Percentiles rank a stretch among this genome's conserved stretches.
These are phyloP conservation scores for Ichneumon xanthorius DNA, from an alignment of 2,888 invertebrate species.

Conservation along the genomic window DNA sequence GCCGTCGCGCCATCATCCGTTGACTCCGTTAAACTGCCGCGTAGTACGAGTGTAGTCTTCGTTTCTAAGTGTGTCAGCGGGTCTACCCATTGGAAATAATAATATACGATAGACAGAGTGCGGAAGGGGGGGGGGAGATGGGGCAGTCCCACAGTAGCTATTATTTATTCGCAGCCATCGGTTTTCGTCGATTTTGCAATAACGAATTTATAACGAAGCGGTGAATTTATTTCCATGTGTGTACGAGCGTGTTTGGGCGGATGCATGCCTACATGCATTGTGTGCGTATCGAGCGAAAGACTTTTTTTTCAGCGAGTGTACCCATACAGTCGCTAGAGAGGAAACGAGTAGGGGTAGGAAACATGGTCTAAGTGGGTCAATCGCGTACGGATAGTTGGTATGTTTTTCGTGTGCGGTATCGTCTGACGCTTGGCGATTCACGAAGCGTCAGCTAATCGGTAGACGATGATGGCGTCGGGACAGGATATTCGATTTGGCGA, in stretches of 20 bases:
- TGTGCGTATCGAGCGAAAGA: conserved; percentile 10
- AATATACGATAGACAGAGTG: conserved; percentile 71
- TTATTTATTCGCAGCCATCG: conserved; percentile 5
- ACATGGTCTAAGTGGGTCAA: conserved; percentile 74
- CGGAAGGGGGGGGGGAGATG: neutral
- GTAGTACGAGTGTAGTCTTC: conserved; percentile 61
- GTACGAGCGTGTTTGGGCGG: neutral
- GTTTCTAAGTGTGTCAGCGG: conserved; percentile 79
- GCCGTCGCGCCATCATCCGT: conserved; percentile 40
- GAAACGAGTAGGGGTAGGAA: conserved; percentile 59
- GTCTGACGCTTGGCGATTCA: conserved; percentile 1
- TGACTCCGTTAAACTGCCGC: conserved; percentile 17
- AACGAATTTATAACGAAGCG: neutral
- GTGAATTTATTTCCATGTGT: neutral
- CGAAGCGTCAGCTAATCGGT: neutral
- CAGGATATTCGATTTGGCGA: neutral
- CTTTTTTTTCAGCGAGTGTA: conserved; percentile 17
- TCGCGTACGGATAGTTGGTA: conserved; percentile 14
- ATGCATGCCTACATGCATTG: neutral
- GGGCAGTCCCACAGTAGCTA: neutral
- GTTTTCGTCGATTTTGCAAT: conserved; percentile 15
- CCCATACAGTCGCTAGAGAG: conserved; percentile 33
- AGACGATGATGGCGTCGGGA: neutral
- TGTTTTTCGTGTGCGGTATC: conserved; percentile 12
- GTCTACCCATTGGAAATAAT: conserved; percentile 77